A percentile compares a stretch with the other conserved stretches of the same genome.
phyloP scores from a whole-genome alignment of 2,888 invertebrate species.

The Caenorhabditis auriculariae region DNA sequence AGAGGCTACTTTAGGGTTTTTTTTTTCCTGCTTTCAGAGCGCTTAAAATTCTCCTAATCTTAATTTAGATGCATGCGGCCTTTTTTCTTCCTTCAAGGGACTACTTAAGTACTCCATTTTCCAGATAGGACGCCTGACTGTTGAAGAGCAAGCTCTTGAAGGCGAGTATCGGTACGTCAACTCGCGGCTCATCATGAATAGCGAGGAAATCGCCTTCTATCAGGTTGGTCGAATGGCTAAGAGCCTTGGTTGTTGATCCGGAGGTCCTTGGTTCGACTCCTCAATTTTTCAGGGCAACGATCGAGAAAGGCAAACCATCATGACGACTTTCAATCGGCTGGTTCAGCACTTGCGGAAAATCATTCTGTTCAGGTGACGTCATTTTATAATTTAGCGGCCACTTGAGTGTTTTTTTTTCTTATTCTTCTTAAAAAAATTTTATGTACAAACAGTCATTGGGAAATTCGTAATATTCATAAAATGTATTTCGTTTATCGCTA shows the following conservation, averaged over 20 bases:
- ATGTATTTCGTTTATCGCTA: too few species aligned
- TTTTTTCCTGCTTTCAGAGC: too few species aligned
- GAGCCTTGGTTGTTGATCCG: background rate
- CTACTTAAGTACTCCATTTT: background rate
- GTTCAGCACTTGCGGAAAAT: conserved; percentile 63
- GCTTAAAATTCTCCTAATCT: too few species aligned
- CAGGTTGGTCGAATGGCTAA: too few species aligned
- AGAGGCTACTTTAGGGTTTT: too few species aligned
- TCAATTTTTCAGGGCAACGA: conserved; percentile 23
- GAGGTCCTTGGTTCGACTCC: background rate
- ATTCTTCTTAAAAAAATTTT: too few species aligned
- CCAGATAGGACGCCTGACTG: conserved; percentile 77
- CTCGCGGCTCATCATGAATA: conserved; percentile 90
- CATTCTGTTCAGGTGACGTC: conserved; percentile 39
- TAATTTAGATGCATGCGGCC: too few species aligned
- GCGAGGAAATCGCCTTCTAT: conserved; percentile 83
- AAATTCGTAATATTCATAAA: too few species aligned
- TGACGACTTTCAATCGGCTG: conserved; percentile 86
- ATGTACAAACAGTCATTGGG: too few species aligned
- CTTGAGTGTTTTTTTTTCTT: too few species aligned
- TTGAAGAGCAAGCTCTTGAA: conserved; percentile 92
- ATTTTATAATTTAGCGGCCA: too few species aligned
- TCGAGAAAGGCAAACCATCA: conserved; percentile 82
- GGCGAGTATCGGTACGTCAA: conserved; percentile 97
- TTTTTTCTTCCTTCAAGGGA: too few species aligned